phyloP scores from a whole-genome alignment of 2,888 invertebrate genomes.

The Anarsia innoxiella region DNA sequence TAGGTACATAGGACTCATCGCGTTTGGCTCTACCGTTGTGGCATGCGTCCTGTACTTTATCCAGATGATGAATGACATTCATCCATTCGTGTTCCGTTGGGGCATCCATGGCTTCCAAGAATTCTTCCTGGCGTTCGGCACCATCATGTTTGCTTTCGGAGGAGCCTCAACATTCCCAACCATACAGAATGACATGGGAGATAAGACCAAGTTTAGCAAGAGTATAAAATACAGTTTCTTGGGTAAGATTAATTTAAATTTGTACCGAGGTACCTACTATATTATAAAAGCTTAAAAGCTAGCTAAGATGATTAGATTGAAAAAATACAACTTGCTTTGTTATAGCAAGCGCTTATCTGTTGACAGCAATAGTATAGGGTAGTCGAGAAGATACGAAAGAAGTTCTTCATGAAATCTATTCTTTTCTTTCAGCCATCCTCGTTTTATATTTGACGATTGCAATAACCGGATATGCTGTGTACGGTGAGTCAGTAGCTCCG shows the following conservation, averaged over 20 bases:
- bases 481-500: conserved; percentile 74
- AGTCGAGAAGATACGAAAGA: too few species aligned
- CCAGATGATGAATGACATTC: conserved; percentile 74
- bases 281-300: too few species aligned
- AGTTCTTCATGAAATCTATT: too few species aligned
- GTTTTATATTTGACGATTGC: conserved; percentile 76
- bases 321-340: too few species aligned
- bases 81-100: conserved; percentile 58
- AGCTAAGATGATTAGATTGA: too few species aligned
- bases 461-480: conserved; percentile 77
- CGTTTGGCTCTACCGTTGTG: conserved; percentile 75
- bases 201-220: conserved; percentile 78
- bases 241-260: too few species aligned
- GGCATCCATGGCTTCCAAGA: conserved; percentile 74
- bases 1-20: conserved; percentile 79
- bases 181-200: conserved; percentile 85
- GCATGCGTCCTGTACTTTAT: conserved; percentile 79
- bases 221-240: conserved; percentile 77
- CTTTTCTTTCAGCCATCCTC: conserved; percentile 69
- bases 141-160: conserved; percentile 82
- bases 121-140: conserved; percentile 82
- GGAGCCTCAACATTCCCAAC: conserved; percentile 86
- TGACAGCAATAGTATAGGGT: too few species aligned
- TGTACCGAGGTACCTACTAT: too few species aligned
- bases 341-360: too few species aligned